Conservation (phyloP, 2,113 vertebrate genomes). For the Grammomys surdaster region DNA sequence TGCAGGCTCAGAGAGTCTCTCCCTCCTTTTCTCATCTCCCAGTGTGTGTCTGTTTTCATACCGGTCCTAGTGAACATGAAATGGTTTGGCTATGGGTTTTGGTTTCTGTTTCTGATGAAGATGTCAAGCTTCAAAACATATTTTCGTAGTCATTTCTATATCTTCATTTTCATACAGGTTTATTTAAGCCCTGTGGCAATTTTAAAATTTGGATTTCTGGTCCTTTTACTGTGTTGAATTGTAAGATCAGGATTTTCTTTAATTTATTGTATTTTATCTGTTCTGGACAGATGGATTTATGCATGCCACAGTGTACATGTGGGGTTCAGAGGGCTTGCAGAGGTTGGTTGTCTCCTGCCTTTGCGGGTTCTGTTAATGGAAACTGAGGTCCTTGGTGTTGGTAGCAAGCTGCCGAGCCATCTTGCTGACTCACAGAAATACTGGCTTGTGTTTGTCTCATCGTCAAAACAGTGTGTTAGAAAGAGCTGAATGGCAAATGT, state of each 20-base stretch:
- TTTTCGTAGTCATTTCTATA: slow-evolving; percentile 6
- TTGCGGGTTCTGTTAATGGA: neutral
- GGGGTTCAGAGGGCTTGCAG: neutral
- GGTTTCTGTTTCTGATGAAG: slow-evolving; percentile 59
- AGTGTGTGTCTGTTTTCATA: slow-evolving; percentile 29
- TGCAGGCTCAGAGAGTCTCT: neutral
- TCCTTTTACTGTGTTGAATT: slow-evolving; percentile 74
- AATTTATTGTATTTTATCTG: neutral
- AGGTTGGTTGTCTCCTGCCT: neutral
- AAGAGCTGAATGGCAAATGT: slow-evolving; percentile 67
- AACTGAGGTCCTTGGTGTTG: neutral
- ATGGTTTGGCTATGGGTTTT: slow-evolving; percentile 23
- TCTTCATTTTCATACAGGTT: neutral
- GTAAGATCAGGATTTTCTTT: slow-evolving; percentile 30
- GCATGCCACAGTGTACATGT: neutral
- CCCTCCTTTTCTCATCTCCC: neutral
- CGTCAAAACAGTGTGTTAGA: slow-evolving; percentile 19
- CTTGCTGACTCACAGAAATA: neutral
- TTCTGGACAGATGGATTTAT: neutral
- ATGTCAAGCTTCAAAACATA: neutral
- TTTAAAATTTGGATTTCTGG: slow-evolving; percentile 46
- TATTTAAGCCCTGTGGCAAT: slow-evolving; percentile 25
- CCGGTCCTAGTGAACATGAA: neutral
- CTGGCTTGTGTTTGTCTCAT: slow-evolving; percentile 25
- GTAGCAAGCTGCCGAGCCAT: too few species aligned